Base-by-base conservation (phyloP, 2,113 vertebrate species). In the Sturnus vulgaris region DNA sequence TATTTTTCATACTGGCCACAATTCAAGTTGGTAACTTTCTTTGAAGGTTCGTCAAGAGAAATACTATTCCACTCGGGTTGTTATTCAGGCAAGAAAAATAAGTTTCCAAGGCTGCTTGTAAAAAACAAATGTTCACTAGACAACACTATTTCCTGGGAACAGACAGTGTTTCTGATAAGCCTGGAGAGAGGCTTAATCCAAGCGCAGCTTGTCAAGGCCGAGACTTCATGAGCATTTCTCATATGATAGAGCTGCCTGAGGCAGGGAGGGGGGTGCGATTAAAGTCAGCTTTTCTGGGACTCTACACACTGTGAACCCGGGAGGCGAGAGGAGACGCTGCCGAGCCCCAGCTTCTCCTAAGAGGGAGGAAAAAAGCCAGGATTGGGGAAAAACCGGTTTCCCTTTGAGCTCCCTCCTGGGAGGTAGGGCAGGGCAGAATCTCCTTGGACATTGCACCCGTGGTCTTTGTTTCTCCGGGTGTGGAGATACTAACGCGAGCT, bases 341-440 rank as follows among this genome's bases (percentile, higher is more conserved):
- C 7, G 16, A 46, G 20, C n/a, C 28, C 11, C 60, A 60, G 37
- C 28, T 30, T 46, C 14, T 21, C 42, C 35, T 23, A 40, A 35
- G 40, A 27, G 30, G 30, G 55, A 61, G 14, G 19, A 9, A 46
- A 35, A 52, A 24, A 3, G 0, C 9, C 19, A 55, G 21, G 28
- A 14, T 0, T 12, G 9, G 20, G n/a, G 4, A 8, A 55, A 50
- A 46, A 3, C 0, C 11, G 0, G 0, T 11, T 44, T 75, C 14
- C 16, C 14, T 39, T 22, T 5, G 16, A 18, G 12, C 61, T n/a
- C 39, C 18, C 27, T 52, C 50, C 50, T 28, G 50, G 27, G 31
- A 14, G 2, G 5, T 10, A 12, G 4, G 8, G 19, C 22, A 33
- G 25, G 4, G 42, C 60, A 23, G 60, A 4, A 57, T 7, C 49